phyloP scores from a whole-genome alignment of 2,113 vertebrate genomes.

The Proteles cristata region DNA sequence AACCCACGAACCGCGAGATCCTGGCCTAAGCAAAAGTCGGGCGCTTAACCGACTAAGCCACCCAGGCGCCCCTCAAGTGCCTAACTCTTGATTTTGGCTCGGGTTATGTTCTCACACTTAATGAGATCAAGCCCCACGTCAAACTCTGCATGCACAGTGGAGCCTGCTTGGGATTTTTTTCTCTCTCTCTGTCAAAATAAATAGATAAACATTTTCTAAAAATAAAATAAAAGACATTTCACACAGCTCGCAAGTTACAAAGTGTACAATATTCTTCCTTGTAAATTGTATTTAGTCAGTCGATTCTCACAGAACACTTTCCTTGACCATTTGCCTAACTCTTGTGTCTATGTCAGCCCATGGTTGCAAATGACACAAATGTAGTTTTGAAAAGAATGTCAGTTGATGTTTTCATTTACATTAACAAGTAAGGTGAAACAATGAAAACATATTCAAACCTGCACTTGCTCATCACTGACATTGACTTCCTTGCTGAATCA shows the following conservation, averaged over 20 bases:
- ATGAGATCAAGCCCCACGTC: too few species aligned
- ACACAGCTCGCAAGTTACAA: not conserved
- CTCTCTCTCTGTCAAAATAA: too few species aligned
- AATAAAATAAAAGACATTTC: not conserved
- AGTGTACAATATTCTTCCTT: not conserved
- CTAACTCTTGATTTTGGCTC: too few species aligned
- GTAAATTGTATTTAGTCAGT: not conserved
- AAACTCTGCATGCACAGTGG: too few species aligned
- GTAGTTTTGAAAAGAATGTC: not conserved
- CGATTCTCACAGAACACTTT: not conserved
- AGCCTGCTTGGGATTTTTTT: too few species aligned
- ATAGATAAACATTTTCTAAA: too few species aligned
- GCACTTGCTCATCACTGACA: not conserved
- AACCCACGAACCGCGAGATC: too few species aligned
- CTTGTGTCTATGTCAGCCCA: not conserved
- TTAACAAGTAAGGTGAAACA: not conserved
- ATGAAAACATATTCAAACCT: not conserved
- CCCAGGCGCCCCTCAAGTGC: too few species aligned
- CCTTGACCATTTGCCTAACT: not conserved
- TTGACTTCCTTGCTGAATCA: not conserved
- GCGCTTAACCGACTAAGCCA: too few species aligned
- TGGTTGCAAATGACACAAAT: not conserved
- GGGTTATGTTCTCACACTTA: too few species aligned
- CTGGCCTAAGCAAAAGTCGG: too few species aligned
- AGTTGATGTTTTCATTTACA: not conserved